Percentiles rank a stretch among this genome's conserved stretches.
Evolutionary conservation across 2,797 vertebrate species (phyloP).

Genomic region (Molossus alvarezi): DNA sequence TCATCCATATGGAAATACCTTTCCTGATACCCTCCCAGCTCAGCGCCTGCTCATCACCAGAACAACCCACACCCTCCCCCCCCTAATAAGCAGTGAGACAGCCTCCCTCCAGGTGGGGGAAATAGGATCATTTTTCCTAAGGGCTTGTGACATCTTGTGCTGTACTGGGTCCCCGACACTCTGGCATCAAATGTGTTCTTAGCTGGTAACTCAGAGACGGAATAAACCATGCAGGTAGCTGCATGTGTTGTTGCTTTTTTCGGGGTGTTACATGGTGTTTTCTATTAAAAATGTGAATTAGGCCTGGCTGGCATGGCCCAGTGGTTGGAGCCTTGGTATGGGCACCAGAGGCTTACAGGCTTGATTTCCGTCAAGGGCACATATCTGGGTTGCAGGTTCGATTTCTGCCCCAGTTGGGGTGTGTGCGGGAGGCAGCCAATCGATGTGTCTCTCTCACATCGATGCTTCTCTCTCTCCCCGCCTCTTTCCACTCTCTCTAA

Average conservation of each 20-base stretch:
- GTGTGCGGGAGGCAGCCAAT: too few species aligned
- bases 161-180: neutral
- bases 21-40: too few species aligned
- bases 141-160: neutral
- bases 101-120: too few species aligned
- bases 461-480: too few species aligned
- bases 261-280: neutral
- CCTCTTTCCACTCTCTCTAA: too few species aligned
- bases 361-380: too few species aligned
- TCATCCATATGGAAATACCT: neutral
- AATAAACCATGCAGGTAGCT: neutral
- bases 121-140: neutral
- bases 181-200: neutral
- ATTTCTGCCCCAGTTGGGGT: too few species aligned
- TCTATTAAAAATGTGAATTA: constrained; percentile 5
- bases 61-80: neutral
- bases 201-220: neutral
- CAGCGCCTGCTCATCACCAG: neutral
- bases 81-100: neutral
- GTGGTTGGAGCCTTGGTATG: too few species aligned
- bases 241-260: neutral
- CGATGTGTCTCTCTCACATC: too few species aligned
- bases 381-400: too few species aligned
- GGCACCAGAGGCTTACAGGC: too few species aligned
- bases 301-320: too few species aligned